Percentiles rank a stretch among this genome's conserved stretches.
phyloP scores from a whole-genome alignment of 2,113 vertebrate species.

The Craseonycteris thonglongyai region DNA sequence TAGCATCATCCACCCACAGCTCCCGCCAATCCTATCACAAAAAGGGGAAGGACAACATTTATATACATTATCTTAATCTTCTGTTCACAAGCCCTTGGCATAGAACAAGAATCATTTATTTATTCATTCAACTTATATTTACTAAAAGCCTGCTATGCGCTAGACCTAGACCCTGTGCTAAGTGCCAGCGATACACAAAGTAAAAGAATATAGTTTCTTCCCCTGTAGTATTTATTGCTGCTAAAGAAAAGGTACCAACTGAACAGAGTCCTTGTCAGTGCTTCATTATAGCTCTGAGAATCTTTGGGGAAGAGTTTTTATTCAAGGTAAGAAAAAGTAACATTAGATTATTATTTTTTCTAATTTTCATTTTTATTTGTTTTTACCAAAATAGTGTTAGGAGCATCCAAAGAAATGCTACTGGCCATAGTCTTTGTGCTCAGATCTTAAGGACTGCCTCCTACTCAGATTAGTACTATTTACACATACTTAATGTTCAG shows the following conservation, averaged over 20 bases:
- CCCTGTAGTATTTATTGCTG: background rate
- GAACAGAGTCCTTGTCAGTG: background rate
- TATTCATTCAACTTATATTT: background rate
- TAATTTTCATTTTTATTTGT: background rate
- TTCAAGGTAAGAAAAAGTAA: background rate
- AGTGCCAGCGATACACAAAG: background rate
- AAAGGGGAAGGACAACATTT: background rate
- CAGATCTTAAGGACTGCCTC: background rate
- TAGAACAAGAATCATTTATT: slow-evolving; percentile 3
- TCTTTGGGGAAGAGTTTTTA: background rate
- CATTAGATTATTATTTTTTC: background rate
- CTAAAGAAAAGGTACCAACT: background rate
- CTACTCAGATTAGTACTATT: slow-evolving; percentile 20
- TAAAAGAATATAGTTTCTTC: background rate
- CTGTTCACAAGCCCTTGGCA: background rate
- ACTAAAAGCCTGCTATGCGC: background rate
- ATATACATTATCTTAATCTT: background rate
- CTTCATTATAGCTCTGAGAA: background rate
- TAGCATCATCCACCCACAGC: slow-evolving; percentile 96
- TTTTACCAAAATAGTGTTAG: background rate
- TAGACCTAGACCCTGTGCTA: background rate
- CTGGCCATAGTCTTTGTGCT: background rate
- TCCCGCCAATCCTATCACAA: slow-evolving; percentile 91
- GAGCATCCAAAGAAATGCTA: slow-evolving; percentile 8
- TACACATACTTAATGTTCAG: background rate